Evolutionary conservation across 37 sponge, comb jelly and placozoan genomes (phyloP).

Genomic region (Ephydatia muelleri): DNA sequence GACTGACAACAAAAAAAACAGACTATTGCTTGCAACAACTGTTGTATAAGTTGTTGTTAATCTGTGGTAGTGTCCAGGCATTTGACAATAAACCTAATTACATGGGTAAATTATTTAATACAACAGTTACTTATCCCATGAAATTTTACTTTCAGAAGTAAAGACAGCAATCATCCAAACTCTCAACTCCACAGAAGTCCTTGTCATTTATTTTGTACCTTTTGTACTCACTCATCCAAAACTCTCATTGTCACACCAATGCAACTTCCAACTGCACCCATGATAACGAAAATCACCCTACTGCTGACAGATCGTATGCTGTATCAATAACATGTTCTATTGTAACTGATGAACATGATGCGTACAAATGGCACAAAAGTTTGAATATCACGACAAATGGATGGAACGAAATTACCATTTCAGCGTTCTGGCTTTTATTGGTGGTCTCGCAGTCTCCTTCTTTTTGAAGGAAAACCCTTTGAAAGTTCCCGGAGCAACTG

Average conservation of each 20-base stretch:
- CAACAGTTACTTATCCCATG: too few species aligned
- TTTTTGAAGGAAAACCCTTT: constrained; percentile 80
- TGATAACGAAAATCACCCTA: neutral
- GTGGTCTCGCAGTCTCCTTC: constrained; percentile 32
- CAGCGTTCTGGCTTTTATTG: constrained; percentile 63
- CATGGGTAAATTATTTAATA: too few species aligned
- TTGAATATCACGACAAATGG: neutral
- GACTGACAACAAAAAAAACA: too few species aligned
- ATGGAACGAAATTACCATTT: neutral
- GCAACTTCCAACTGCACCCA: too few species aligned
- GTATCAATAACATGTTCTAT: neutral
- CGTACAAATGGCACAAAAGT: neutral
- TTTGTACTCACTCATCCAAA: neutral
- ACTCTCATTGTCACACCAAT: neutral
- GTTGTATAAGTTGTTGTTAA: too few species aligned
- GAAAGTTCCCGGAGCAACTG: constrained; percentile 27
- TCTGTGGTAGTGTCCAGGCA: too few species aligned
- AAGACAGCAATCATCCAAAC: too few species aligned
- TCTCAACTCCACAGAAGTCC: too few species aligned
- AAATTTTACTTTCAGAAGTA: too few species aligned
- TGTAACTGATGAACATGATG: neutral
- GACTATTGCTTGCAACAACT: too few species aligned
- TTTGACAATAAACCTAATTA: too few species aligned
- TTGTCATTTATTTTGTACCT: too few species aligned
- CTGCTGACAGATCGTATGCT: neutral